These are phyloP conservation scores for Morpho deidamia DNA, from an alignment of 2,888 invertebrate genomes.

Conservation along the genomic window DNA sequence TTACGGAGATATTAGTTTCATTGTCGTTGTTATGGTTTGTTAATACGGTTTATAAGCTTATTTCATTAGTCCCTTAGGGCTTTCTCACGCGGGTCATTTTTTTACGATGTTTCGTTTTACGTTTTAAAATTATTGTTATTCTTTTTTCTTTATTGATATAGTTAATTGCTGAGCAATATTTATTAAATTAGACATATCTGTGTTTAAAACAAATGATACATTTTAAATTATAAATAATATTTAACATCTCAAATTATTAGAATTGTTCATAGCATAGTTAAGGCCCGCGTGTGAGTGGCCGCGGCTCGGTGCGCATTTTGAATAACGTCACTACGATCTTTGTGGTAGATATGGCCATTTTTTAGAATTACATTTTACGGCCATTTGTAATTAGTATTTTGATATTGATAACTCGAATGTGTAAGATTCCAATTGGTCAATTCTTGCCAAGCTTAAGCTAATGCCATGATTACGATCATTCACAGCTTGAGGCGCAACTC, in stretches of 20 bases:
- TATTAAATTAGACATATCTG: constrained; percentile 12
- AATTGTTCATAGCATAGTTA: constrained; percentile 22
- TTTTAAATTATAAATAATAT: constrained; percentile 3
- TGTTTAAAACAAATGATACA: not conserved
- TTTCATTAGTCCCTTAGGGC: constrained; percentile 63
- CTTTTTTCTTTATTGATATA: not conserved
- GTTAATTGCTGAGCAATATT: constrained; percentile 21
- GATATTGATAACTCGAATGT: not conserved
- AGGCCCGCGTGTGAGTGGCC: constrained; percentile 40
- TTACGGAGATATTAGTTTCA: constrained; percentile 63
- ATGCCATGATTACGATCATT: not conserved
- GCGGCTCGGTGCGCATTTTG: constrained; percentile 27
- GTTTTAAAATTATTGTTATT: constrained; percentile 6
- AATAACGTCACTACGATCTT: not conserved
- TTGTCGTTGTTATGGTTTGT: constrained; percentile 67
- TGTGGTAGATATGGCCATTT: not conserved
- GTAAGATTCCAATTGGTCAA: constrained; percentile 19
- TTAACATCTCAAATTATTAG: constrained; percentile 9
- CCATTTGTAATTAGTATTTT: not conserved
- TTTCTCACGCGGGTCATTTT: constrained; percentile 42
- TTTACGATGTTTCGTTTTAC: constrained; percentile 17
- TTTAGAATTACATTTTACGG: not conserved
- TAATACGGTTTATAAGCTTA: constrained; percentile 54
- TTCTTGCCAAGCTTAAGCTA: constrained; percentile 12
- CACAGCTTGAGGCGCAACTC: not conserved